Conservation (phyloP, 1,140 invertebrate species). For the Drosophila pachea region DNA sequence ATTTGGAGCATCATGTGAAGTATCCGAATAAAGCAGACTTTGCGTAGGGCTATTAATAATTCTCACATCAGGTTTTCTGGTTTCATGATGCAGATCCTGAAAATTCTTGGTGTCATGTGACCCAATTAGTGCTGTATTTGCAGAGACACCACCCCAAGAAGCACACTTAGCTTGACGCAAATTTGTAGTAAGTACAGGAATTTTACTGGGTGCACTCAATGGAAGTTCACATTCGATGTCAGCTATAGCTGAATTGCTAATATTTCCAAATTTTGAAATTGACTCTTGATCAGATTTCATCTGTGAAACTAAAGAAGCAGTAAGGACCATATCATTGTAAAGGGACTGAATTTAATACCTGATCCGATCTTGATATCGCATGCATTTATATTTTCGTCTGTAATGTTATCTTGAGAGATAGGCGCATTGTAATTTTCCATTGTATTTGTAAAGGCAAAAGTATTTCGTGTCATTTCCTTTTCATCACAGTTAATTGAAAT, state of each 20-base stretch:
- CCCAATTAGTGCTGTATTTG: slow-evolving; percentile 9
- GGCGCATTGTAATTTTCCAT: too few relatives aligned
- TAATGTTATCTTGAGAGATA: too few relatives aligned
- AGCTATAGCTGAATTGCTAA: slow-evolving; percentile 16
- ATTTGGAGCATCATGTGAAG: slow-evolving; percentile 65
- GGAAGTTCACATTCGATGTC: slow-evolving; percentile 35
- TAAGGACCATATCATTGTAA: neutral
- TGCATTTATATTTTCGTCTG: too few relatives aligned
- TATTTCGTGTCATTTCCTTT: neutral
- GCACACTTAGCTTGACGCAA: slow-evolving; percentile 80
- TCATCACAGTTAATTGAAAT: slow-evolving; percentile 50
- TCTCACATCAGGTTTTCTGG: slow-evolving; percentile 18
- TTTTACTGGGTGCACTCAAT: slow-evolving; percentile 60
- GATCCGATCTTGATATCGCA: too few relatives aligned
- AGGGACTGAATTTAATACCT: too few relatives aligned
- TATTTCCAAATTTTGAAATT: slow-evolving; percentile 23
- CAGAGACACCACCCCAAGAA: slow-evolving; percentile 80
- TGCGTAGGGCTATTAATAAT: slow-evolving; percentile 15
- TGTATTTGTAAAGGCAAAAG: too few relatives aligned
- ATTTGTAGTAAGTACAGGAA: slow-evolving; percentile 63
- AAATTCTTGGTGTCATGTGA: slow-evolving; percentile 5
- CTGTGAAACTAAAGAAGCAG: slow-evolving; percentile 45
- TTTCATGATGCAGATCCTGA: slow-evolving; percentile 23
- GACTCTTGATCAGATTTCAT: slow-evolving; percentile 20
- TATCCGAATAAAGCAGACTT: slow-evolving; percentile 29